These are phyloP conservation scores for Cydia pomonella DNA, from an alignment of 1,140 invertebrate species.

Conservation along the genomic window DNA sequence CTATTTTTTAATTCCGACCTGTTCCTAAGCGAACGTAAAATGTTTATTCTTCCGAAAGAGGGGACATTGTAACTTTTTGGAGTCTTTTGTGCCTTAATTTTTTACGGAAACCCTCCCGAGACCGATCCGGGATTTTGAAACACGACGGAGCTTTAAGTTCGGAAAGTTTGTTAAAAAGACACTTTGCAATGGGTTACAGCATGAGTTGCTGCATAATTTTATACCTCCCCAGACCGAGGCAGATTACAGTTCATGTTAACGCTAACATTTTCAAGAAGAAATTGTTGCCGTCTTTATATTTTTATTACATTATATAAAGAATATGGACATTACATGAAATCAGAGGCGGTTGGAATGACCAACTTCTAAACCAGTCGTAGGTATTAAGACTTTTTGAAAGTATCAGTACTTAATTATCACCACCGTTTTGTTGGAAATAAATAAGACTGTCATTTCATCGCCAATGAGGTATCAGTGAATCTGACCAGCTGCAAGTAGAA, in stretches of 20 bases:
- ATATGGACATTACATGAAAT: too few relatives aligned
- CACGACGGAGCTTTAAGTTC: constrained; percentile 66
- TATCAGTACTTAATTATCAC: too few relatives aligned
- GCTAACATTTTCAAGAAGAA: background rate
- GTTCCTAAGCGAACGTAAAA: constrained; percentile 66
- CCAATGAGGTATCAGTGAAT: too few relatives aligned
- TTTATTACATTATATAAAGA: too few relatives aligned
- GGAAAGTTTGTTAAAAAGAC: constrained; percentile 74
- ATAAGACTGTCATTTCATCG: too few relatives aligned
- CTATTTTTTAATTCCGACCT: constrained; percentile 54
- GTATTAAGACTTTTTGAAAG: too few relatives aligned
- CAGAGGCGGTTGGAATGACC: background rate
- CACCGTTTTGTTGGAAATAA: too few relatives aligned
- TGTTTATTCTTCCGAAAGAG: constrained; percentile 66
- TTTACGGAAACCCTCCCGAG: constrained; percentile 65
- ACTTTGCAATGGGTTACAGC: constrained; percentile 75
- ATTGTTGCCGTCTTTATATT: background rate
- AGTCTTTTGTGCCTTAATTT: constrained; percentile 74
- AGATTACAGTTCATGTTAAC: constrained; percentile 22
- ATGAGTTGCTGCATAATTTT: constrained; percentile 70
- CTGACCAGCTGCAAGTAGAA: too few relatives aligned
- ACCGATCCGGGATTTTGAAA: constrained; percentile 70
- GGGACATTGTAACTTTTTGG: constrained; percentile 70
- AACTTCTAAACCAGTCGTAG: background rate
- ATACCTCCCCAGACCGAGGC: constrained; percentile 52